A percentile compares a stretch with the other conserved stretches of the same genome.
Conservation (phyloP, 2,113 vertebrate genomes). For the Corythoichthys haematopterus region DNA sequence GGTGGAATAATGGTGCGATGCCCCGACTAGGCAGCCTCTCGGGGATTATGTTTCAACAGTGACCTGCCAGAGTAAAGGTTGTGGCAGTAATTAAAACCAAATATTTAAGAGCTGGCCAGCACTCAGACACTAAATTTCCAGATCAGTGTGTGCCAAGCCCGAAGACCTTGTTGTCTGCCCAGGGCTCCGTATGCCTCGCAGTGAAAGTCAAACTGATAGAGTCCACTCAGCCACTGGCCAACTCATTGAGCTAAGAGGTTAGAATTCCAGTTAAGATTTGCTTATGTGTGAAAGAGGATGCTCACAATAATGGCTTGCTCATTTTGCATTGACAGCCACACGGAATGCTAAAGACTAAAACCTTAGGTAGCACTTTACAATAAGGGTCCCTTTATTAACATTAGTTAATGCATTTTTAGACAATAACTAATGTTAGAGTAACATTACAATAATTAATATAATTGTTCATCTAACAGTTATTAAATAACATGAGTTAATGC, state of each 20-base stretch:
- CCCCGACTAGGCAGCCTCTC: conserved; percentile 50
- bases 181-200: conserved; percentile 47
- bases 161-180: conserved; percentile 58
- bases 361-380: no score
- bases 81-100: conserved; percentile 78
- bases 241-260: conserved; percentile 44
- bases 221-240: conserved; percentile 55
- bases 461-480: no score
- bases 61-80: conserved; percentile 74
- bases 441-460: no score
- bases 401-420: no score
- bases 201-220: conserved; percentile 67
- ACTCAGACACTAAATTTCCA: conserved; percentile 62
- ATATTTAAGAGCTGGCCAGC: conserved; percentile 70
- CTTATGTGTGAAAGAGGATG: conserved; percentile 35
- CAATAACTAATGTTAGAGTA: no score
- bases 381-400: no score
- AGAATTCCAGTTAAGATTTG: conserved; percentile 42
- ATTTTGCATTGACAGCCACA: conserved; percentile 11
- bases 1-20: conserved; percentile 55
- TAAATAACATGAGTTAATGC: no score
- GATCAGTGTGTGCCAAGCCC: conserved; percentile 62
- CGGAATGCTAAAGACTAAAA: conserved; percentile 19
- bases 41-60: conserved; percentile 70
- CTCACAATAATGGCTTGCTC: conserved; percentile 32